These are phyloP conservation scores for Dinothrombium tinctorium DNA, from an alignment of 1,140 invertebrate species.

Conservation along the genomic window DNA sequence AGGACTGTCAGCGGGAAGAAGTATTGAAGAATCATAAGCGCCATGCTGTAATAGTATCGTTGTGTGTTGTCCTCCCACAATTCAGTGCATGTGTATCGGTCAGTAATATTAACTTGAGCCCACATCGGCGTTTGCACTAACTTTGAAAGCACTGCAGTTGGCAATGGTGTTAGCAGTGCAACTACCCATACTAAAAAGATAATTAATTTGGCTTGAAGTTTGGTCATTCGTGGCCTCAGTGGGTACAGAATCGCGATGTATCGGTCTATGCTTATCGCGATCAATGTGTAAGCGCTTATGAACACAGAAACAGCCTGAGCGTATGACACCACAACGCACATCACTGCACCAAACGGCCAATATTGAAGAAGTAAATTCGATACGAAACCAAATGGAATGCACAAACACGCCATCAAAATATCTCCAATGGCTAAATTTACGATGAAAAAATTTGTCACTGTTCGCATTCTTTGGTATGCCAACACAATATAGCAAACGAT, in stretches of 20 bases:
- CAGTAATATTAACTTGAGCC: conserved; percentile 3
- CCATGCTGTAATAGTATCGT: conserved; percentile 38
- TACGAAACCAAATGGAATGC: conserved; percentile 58
- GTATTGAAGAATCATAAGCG: conserved; percentile 58
- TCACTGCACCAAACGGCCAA: conserved; percentile 52
- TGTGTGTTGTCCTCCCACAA: conserved; percentile 8
- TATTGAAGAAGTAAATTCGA: conserved; percentile 43
- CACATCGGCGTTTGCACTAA: conserved; percentile 15
- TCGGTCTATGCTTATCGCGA: conserved; percentile 10
- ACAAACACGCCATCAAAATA: conserved; percentile 55
- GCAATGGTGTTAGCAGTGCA: conserved; percentile 49
- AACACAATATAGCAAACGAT: conserved; percentile 57
- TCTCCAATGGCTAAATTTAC: conserved; percentile 60
- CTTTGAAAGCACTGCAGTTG: conserved; percentile 40
- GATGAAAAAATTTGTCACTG: conserved; percentile 67
- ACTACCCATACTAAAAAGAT: conserved; percentile 49
- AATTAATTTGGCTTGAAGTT: conserved; percentile 37
- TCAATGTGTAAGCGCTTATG: conserved; percentile 45
- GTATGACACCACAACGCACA: conserved; percentile 52
- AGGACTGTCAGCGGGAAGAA: conserved; percentile 56
- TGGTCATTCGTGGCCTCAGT: conserved; percentile 46
- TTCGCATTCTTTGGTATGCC: conserved; percentile 48
- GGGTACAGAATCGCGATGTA: conserved; percentile 73
- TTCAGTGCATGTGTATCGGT: conserved; percentile 12
- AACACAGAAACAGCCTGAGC: conserved; percentile 22